Conservation (phyloP, 1,140 invertebrate species). For the Stegodyphus mimosarum region DNA sequence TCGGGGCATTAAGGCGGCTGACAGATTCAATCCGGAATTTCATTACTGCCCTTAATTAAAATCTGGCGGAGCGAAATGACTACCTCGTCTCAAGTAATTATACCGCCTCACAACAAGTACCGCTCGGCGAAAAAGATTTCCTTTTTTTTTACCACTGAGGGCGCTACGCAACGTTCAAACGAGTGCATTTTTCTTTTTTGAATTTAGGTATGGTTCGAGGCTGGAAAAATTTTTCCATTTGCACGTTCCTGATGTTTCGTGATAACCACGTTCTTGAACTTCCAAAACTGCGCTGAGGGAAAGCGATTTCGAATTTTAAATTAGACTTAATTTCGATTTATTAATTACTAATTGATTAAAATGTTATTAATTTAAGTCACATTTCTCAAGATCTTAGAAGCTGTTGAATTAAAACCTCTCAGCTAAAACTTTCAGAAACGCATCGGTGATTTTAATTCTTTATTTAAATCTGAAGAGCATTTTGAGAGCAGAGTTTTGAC, state of each 20-base stretch:
- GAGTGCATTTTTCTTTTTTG: no score
- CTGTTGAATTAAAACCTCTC: no score
- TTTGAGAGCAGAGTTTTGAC: no score
- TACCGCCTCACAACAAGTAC: constrained; percentile 13
- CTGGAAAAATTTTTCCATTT: no score
- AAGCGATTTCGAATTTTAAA: neutral
- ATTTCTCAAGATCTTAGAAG: neutral
- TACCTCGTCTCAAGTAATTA: constrained; percentile 45
- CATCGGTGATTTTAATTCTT: no score
- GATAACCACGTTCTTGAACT: no score
- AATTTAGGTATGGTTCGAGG: no score
- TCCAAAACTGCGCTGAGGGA: no score
- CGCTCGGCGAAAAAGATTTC: constrained; percentile 15
- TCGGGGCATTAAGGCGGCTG: constrained; percentile 47
- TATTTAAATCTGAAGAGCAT: no score
- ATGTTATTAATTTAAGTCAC: neutral
- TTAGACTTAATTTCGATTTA: neutral
- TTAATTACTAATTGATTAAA: neutral
- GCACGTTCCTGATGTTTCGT: no score
- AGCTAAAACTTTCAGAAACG: no score
- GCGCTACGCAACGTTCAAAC: no score
- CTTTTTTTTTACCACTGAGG: neutral
- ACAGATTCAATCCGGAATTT: constrained; percentile 54
- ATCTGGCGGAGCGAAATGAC: constrained; percentile 51
- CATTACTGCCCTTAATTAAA: constrained; percentile 53